Base-by-base conservation (phyloP, 1,140 invertebrate species). In the Maniola jurtina region DNA sequence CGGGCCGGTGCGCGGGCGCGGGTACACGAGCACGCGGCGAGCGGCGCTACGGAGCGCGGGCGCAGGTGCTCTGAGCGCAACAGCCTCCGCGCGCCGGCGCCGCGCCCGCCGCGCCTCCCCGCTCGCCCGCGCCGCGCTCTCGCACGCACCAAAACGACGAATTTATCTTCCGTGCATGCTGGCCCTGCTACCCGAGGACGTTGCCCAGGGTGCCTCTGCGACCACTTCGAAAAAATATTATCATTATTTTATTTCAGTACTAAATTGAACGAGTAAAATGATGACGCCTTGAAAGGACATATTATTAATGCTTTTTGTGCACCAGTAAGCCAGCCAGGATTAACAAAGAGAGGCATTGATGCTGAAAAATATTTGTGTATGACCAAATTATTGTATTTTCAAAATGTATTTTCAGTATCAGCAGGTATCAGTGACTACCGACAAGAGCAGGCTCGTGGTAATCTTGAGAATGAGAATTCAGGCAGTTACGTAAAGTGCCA, bases 51-150 rank as follows among this genome's bases (percentile, higher is more conserved):
- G 87, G 84, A 87, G 85, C 87, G 85, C 87, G 87, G 87, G 86
- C 87, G 87, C 87, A 88, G 87, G 87, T 89, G 87, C 86, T 89
- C 87, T 89, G 84, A 88, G 87, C 85, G 83, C 84, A 80, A 78
- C 86, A 88, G 84, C 84, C 84, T 88, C 84, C 84, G 83, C 84
- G 79, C 82, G 79, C 84, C 80, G 85, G 76, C 87, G 83, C 86
- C 82, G 81, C 77, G 74, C 84, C 80, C 79, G 67, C 81, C 79
- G 63, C 80, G 73, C 77, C 76, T 68, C 78, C 83, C 78, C 84
- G 78, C 84, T 59, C 81, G 69, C 83, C 80, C 80, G 75, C 77
- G 73, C 76, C 76, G 66, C 76, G 72, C 81, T 79, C 85, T 77
- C 81, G 74, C 84, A 83, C 84, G 82, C 88, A 87, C 87, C 84